Percentiles rank a stretch among this genome's conserved stretches.
These are phyloP conservation scores for Hirundichthys speculiger DNA, from an alignment of 2,113 vertebrate genomes.

Conservation along the genomic window DNA sequence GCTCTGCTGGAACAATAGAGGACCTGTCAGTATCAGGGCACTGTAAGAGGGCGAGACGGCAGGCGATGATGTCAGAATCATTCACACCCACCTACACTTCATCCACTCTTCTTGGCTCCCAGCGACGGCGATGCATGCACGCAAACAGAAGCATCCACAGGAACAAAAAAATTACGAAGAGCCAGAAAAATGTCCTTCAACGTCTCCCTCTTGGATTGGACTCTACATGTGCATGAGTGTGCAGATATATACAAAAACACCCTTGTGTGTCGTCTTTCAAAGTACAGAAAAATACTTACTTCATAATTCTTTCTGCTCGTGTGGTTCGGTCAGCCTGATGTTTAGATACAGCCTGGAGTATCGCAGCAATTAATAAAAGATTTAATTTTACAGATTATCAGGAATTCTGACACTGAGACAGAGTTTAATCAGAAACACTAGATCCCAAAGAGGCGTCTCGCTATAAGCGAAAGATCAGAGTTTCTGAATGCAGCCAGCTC, in stretches of 20 bases:
- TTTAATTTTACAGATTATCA: neutral
- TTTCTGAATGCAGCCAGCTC: too few species aligned
- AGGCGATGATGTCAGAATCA: slow-evolving; percentile 78
- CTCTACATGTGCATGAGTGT: neutral
- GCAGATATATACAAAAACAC: neutral
- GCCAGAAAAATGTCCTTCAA: neutral
- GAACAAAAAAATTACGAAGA: neutral
- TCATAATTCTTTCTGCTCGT: too few species aligned
- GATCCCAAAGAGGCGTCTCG: too few species aligned
- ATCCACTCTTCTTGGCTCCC: slow-evolving; percentile 36
- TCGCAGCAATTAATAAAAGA: too few species aligned
- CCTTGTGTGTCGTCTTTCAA: too few species aligned
- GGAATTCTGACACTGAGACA: neutral
- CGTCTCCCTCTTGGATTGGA: neutral
- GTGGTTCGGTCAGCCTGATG: too few species aligned
- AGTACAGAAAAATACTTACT: too few species aligned
- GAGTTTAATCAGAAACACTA: too few species aligned
- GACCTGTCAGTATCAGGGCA: slow-evolving; percentile 77
- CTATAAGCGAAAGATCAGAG: too few species aligned
- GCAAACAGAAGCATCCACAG: slow-evolving; percentile 36
- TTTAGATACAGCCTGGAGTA: neutral
- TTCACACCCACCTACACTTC: slow-evolving; percentile 71
- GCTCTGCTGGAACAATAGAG: slow-evolving; percentile 80
- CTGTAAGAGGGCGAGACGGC: slow-evolving; percentile 66
- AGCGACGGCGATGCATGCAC: slow-evolving; percentile 32